These are phyloP conservation scores for Gnatocerus cornutus DNA, from an alignment of 2,888 invertebrate genomes.

Conservation along the genomic window DNA sequence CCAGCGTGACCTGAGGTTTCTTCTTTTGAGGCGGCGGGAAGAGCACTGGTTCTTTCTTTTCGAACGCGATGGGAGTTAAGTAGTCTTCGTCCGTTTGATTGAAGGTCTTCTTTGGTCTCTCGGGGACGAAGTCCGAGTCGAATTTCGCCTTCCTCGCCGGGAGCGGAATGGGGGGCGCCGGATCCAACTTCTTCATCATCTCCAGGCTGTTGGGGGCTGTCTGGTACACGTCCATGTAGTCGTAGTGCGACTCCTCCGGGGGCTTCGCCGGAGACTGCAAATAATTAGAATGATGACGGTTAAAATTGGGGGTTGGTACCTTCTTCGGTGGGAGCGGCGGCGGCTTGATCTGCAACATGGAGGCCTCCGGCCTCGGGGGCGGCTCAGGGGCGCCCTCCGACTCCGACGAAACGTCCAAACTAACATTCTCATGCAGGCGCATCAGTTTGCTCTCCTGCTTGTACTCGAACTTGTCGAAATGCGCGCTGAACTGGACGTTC, in stretches of 20 bases:
- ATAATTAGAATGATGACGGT: no score
- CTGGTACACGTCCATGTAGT: slow-evolving; percentile 73
- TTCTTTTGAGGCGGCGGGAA: slow-evolving; percentile 72
- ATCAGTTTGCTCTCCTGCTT: slow-evolving; percentile 51
- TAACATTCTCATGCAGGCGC: slow-evolving; percentile 65
- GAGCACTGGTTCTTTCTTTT: slow-evolving; percentile 68
- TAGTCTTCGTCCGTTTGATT: slow-evolving; percentile 76
- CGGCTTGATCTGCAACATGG: slow-evolving; percentile 77
- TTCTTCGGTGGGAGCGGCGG: slow-evolving; percentile 85
- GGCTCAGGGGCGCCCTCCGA: slow-evolving; percentile 75
- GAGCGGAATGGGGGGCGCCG: slow-evolving; percentile 77
- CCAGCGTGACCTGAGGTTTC: slow-evolving; percentile 56
- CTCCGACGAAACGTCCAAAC: slow-evolving; percentile 67
- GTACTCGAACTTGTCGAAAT: slow-evolving; percentile 57
- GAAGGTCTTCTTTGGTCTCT: slow-evolving; percentile 66
- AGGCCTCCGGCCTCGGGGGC: slow-evolving; percentile 80
- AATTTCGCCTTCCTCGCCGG: slow-evolving; percentile 74
- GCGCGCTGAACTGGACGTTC: slow-evolving; percentile 60
- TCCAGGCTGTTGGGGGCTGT: slow-evolving; percentile 62
- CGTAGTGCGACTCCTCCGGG: slow-evolving; percentile 75
- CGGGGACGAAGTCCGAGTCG: slow-evolving; percentile 72
- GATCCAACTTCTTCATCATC: slow-evolving; percentile 59
- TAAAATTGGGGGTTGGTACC: no score
- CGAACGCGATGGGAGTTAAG: slow-evolving; percentile 78
- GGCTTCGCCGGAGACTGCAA: slow-evolving; percentile 79